A percentile compares a stretch with the other conserved stretches of the same genome.
Evolutionary conservation across 2,797 vertebrate species (phyloP).

Genomic region (Simalia tracyae): DNA sequence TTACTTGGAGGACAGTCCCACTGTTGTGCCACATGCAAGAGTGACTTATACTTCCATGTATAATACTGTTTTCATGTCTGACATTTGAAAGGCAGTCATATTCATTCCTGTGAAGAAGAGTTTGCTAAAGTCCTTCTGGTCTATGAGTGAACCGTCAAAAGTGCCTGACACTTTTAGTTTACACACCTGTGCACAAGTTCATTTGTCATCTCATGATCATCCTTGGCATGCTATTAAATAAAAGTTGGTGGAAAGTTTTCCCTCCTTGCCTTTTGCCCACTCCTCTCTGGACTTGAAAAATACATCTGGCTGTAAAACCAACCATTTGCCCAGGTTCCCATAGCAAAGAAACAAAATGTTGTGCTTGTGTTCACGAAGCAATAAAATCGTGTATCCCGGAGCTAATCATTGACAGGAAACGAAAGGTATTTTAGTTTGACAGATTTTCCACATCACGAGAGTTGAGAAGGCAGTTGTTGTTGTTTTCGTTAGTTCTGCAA

Average conservation of each 20-base stretch:
- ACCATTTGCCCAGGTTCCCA: neutral
- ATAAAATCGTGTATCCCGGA: neutral
- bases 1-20: neutral
- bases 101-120: neutral
- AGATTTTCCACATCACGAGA: neutral
- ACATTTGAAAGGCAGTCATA: neutral
- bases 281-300: neutral
- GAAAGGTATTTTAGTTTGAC: neutral
- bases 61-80: neutral
- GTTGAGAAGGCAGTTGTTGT: neutral
- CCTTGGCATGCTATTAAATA: neutral
- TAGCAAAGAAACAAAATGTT: neutral
- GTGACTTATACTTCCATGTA: neutral
- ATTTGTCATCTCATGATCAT: neutral
- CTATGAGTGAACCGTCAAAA: neutral
- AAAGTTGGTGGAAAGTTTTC: neutral
- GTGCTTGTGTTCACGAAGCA: neutral
- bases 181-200: neutral
- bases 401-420: constrained; percentile 13
- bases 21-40: neutral
- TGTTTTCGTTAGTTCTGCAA: neutral
- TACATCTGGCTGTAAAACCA: neutral
- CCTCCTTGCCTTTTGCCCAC: neutral
- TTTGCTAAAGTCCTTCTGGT: neutral
- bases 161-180: neutral